phyloP scores from a whole-genome alignment of 2,888 invertebrate genomes.

The Leucophenga montana region DNA sequence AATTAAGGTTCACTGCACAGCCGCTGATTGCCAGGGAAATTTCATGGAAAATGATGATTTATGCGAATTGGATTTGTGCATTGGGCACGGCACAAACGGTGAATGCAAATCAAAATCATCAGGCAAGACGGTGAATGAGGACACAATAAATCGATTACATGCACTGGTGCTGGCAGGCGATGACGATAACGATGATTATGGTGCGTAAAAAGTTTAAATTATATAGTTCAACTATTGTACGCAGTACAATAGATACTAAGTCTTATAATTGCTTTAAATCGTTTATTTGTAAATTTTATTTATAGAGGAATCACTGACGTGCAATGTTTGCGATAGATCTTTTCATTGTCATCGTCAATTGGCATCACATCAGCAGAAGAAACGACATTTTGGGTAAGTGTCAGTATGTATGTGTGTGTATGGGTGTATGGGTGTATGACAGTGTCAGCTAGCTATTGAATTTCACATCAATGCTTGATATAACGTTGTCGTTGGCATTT shows the following conservation, averaged over 20 bases:
- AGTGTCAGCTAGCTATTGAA: no score
- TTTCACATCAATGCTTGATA: no score
- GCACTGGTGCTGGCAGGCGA: conserved; percentile 73
- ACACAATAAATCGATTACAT: conserved; percentile 72
- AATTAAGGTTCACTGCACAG: conserved; percentile 52
- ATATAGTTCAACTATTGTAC: neutral
- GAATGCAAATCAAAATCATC: conserved; percentile 56
- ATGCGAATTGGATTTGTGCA: conserved; percentile 68
- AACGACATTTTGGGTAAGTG: conserved; percentile 85
- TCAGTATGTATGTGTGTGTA: neutral
- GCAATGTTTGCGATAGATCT: conserved; percentile 87
- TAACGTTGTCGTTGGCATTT: no score
- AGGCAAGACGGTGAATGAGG: conserved; percentile 70
- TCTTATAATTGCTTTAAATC: conserved; percentile 1
- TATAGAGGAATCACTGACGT: conserved; percentile 84
- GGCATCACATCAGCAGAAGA: conserved; percentile 86
- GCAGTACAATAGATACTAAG: neutral
- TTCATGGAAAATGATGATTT: conserved; percentile 56
- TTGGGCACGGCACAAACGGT: conserved; percentile 36
- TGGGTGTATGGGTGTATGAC: no score
- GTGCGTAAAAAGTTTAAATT: conserved; percentile 50
- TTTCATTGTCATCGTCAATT: conserved; percentile 83
- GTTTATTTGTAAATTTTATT: conserved; percentile 3
- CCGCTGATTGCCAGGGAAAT: conserved; percentile 65
- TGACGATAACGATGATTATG: conserved; percentile 65